Conservation (phyloP, 2,113 vertebrate genomes). For the Sebastes schlegelii region DNA sequence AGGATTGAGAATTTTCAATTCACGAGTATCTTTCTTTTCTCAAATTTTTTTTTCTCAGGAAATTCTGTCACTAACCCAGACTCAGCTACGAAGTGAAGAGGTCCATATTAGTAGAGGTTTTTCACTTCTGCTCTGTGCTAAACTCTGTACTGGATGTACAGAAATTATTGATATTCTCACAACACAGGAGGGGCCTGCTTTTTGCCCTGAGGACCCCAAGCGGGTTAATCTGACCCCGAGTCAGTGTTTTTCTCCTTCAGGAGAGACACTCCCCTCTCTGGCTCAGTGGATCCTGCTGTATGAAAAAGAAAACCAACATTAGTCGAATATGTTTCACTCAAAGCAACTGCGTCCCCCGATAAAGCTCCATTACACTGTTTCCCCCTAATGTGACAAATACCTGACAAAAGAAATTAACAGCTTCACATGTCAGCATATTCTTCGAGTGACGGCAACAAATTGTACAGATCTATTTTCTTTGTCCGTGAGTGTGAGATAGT, state of each 20-base stretch:
- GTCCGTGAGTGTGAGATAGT: slow-evolving; percentile 20
- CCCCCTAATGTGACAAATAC: slow-evolving; percentile 31
- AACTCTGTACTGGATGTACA: background rate
- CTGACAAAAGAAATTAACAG: slow-evolving; percentile 4
- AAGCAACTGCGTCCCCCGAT: background rate
- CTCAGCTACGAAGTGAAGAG: slow-evolving; percentile 2
- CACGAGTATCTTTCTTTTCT: background rate
- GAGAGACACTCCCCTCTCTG: background rate
- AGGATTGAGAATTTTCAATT: slow-evolving; percentile 13
- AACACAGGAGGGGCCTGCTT: background rate
- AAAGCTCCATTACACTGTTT: slow-evolving; percentile 7
- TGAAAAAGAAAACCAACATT: slow-evolving; percentile 1
- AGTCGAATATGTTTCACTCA: background rate
- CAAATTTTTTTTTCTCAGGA: background rate
- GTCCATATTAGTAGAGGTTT: background rate
- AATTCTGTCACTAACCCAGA: slow-evolving; percentile 6
- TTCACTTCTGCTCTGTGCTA: background rate
- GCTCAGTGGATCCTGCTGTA: background rate
- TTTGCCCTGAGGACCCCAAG: background rate
- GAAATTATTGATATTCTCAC: background rate
- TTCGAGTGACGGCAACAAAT: slow-evolving; percentile 43
- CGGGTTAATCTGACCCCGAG: background rate
- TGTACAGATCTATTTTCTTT: slow-evolving; percentile 65
- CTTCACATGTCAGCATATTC: slow-evolving; percentile 9
- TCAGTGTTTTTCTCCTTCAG: background rate